These are phyloP conservation scores for Atherinosoma microstoma DNA, from an alignment of 2,797 vertebrate genomes.

Conservation along the genomic window DNA sequence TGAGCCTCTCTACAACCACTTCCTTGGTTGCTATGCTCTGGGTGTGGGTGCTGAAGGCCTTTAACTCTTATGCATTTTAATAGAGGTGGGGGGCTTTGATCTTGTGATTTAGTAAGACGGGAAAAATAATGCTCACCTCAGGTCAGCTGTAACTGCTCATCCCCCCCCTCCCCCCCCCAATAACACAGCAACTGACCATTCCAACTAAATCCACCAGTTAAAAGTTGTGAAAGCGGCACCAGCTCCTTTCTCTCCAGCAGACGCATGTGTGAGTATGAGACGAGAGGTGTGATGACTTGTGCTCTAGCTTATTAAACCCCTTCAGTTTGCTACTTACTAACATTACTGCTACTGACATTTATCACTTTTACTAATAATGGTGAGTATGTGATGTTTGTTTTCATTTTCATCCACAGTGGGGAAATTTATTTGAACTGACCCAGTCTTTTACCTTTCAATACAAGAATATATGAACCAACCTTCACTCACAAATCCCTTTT, in stretches of 20 bases:
- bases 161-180: conserved; percentile 56
- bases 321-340: conserved; percentile 51
- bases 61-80: conserved; percentile 29
- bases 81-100: conserved; percentile 75
- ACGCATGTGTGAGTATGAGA: conserved; percentile 89
- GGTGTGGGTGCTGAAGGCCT: conserved; percentile 42
- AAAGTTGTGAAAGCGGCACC: conserved; percentile 79
- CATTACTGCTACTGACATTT: conserved; percentile 62
- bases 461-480: not conserved
- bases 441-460: not conserved
- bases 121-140: conserved; percentile 90
- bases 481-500: not conserved
- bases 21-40: conserved; percentile 62
- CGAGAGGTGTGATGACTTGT: conserved; percentile 51
- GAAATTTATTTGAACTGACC: not conserved
- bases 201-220: conserved; percentile 73
- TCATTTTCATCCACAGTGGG: conserved; percentile 4
- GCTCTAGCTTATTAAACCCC: conserved; percentile 11
- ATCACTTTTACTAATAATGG: conserved; percentile 62
- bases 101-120: conserved; percentile 88
- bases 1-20: conserved; percentile 18
- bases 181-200: conserved; percentile 72
- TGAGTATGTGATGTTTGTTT: conserved; percentile 35
- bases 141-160: conserved; percentile 93
- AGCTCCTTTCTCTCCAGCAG: conserved; percentile 77